phyloP scores from a whole-genome alignment of 1,140 invertebrate genomes.

The Conus betulinus region DNA sequence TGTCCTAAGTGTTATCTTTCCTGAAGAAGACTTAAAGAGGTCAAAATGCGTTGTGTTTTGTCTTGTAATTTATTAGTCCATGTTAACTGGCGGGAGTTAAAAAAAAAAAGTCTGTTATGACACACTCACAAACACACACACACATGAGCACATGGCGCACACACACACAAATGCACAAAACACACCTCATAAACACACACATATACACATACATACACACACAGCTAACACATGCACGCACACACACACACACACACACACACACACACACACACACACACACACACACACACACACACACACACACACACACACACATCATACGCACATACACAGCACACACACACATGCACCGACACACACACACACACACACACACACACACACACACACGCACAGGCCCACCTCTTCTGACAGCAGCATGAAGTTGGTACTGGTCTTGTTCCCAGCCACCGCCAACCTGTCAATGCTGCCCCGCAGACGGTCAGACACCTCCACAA shows the following conservation, averaged over 20 bases:
- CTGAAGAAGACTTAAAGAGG: too few relatives aligned
- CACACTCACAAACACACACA: too few relatives aligned
- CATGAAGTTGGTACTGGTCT: constrained; percentile 72
- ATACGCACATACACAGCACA: neutral
- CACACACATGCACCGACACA: constrained; percentile 56
- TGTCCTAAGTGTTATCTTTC: too few relatives aligned
- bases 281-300: too few relatives aligned
- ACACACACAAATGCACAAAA: neutral
- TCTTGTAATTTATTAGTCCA: too few relatives aligned
- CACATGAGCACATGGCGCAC: neutral
- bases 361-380: neutral
- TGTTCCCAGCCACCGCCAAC: constrained; percentile 63
- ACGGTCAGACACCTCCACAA: constrained; percentile 61
- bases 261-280: constrained; percentile 7
- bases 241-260: neutral
- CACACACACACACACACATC: neutral
- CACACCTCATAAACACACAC: constrained; percentile 1
- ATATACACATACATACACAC: neutral
- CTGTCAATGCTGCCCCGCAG: constrained; percentile 63
- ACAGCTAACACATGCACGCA: neutral
- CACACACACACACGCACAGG: neutral
- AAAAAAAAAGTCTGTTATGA: too few relatives aligned
- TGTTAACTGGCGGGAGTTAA: too few relatives aligned
- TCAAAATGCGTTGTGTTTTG: too few relatives aligned
- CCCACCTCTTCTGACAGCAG: constrained; percentile 67